Evolutionary conservation across 2,888 invertebrate genomes (phyloP), one percentile per base, ranked within the genome.

Genomic region (Drosophila ochracea): DNA sequence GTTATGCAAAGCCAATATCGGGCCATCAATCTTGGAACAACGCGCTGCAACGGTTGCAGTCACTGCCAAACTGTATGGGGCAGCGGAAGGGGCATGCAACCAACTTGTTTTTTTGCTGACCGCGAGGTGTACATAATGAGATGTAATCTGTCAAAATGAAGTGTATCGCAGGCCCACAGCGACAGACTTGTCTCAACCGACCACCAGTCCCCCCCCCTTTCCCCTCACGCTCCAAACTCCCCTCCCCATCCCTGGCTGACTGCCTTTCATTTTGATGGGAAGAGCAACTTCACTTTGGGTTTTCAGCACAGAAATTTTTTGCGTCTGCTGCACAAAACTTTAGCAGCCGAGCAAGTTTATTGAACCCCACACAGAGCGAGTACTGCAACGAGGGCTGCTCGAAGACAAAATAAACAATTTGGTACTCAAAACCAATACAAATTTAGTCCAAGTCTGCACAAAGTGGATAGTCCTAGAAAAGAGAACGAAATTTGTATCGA

Each of bases 61-160:
- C 53, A 3, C 76, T 79, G 60, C 35, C 76, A 84, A 82, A 84
- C 73, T 85, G 84, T 65, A 54, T 19, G 28, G 7, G 19, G 28
- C 30, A 41, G 76, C 4, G 28, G 53, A 64, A 68, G 59, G 63
- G 30, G 30, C 58, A 84, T 10, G 30, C 60, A 84, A 82, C 80
- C 67, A 60, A 82, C 83, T 88, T 85, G 55, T 41, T 54, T 55
- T 55, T 31, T 21, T 83, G 72, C 78, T 82, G 87, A 82, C 90
- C 89, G 77, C 92, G 73, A 91, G 91, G 90, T 91, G 89, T 87
- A 89, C 85, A 85, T 92, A 91, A 92, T 91, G 91, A 92, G 92
- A 91, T 91, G 91, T 91, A 91, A 91, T 91, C 92, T 92, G 91
- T 92, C 92, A 91, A 92, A 92, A 91, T 91, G 87, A 92, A 91